A percentile compares a stretch with the other conserved stretches of the same genome.
phyloP scores from a whole-genome alignment of 30 jellyfish, hydroid and myxozoan genomes.

The Catostylus mosaicus region DNA sequence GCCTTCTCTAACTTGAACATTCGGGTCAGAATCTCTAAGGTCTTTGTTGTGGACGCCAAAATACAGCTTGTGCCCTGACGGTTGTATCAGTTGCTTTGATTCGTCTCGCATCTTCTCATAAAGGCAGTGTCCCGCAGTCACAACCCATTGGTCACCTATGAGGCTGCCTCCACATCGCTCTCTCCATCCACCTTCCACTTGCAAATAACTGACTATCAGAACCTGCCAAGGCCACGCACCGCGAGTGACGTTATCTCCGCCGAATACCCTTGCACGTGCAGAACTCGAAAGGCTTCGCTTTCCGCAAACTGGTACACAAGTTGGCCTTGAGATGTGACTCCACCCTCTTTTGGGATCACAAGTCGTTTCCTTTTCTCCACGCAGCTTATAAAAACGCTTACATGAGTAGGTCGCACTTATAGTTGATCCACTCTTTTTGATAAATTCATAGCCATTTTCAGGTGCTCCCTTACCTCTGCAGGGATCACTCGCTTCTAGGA shows the following conservation, averaged over 20 bases:
- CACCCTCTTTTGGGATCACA: constrained; percentile 85
- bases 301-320: constrained; percentile 95
- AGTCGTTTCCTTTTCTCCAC: constrained; percentile 55
- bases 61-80: constrained; percentile 75
- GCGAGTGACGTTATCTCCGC: constrained; percentile 78
- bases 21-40: constrained; percentile 49
- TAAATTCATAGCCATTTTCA: constrained; percentile 78
- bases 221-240: constrained; percentile 99
- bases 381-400: constrained; percentile 73
- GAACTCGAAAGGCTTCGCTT: constrained; percentile 59
- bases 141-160: constrained; percentile 91
- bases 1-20: constrained; percentile 51
- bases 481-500: constrained; percentile 35
- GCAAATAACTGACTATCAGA: constrained; percentile 77
- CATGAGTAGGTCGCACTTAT: constrained; percentile 82
- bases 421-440: constrained; percentile 53
- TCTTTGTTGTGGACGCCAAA: constrained; percentile 90
- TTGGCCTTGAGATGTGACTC: constrained; percentile 73
- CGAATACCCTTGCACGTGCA: constrained; percentile 82
- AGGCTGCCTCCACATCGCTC: constrained; percentile 96
- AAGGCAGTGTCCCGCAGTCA: constrained; percentile 98
- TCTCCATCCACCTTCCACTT: constrained; percentile 75
- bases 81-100: constrained; percentile 44
- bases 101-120: constrained; percentile 58
- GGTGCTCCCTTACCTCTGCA: constrained; percentile 77